phyloP scores from a whole-genome alignment of 2,113 vertebrate species.

The Mus pahari region DNA sequence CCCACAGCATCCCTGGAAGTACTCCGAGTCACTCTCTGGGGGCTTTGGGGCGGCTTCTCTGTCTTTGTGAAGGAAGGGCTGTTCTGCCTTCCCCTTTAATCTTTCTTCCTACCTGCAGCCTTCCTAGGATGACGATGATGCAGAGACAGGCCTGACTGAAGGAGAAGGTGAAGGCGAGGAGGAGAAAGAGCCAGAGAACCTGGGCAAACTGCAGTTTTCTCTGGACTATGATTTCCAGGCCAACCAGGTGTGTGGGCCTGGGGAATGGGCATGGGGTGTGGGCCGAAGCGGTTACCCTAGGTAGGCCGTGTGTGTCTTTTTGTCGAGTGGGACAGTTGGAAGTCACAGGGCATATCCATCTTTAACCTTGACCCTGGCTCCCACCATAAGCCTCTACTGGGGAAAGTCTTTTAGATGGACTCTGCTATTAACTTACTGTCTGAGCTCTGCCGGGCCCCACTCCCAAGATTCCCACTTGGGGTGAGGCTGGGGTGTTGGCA shows the following conservation, averaged over 20 bases:
- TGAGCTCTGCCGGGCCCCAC: neutral
- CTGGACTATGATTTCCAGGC: slow-evolving; percentile 98
- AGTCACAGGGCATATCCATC: neutral
- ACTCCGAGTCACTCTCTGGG: neutral
- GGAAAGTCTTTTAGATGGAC: neutral
- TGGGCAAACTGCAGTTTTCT: slow-evolving; percentile 98
- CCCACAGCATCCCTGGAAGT: neutral
- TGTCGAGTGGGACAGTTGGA: neutral
- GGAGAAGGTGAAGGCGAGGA: slow-evolving; percentile 97
- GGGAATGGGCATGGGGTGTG: rapidly evolving
- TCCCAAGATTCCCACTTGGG: no score
- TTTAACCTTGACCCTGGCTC: neutral
- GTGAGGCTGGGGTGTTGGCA: neutral
- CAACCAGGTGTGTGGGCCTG: slow-evolving; percentile 89
- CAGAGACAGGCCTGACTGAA: slow-evolving; percentile 92
- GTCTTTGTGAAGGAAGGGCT: neutral
- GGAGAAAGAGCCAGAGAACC: slow-evolving; percentile 96
- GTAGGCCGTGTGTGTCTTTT: neutral
- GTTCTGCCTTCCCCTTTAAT: rapidly evolving
- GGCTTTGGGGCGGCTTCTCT: rapidly evolving
- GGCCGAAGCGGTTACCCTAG: neutral
- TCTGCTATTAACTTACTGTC: neutral
- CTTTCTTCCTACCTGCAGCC: neutral
- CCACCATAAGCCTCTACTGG: neutral
- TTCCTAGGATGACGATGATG: slow-evolving; percentile 92